A percentile compares a stretch with the other conserved stretches of the same genome.
Evolutionary conservation across 2,888 invertebrate genomes (phyloP).

Genomic region (Dolomedes plantarius): DNA sequence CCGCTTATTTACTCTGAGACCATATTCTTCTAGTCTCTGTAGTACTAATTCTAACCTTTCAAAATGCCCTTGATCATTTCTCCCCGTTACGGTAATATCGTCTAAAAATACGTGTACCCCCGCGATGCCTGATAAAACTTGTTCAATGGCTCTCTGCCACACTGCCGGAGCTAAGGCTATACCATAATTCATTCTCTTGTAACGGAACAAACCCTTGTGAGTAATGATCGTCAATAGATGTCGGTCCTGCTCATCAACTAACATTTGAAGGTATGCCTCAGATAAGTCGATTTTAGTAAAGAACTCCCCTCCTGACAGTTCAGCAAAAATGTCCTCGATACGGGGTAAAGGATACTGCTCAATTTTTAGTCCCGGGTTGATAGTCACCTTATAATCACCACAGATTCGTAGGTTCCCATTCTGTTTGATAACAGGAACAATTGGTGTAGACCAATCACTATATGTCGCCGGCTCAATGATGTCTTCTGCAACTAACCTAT

Average conservation of each 20-base stretch:
- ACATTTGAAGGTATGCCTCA: slow-evolving; percentile 76
- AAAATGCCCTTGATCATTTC: slow-evolving; percentile 34
- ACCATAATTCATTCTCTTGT: slow-evolving; percentile 75
- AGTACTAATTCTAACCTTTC: slow-evolving; percentile 23
- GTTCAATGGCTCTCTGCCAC: slow-evolving; percentile 70
- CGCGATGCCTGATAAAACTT: slow-evolving; percentile 18
- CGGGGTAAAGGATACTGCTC: slow-evolving; percentile 74
- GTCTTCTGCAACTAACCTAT: slow-evolving; percentile 44
- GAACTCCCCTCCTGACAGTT: neutral
- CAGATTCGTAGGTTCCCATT: slow-evolving; percentile 75
- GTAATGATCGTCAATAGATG: slow-evolving; percentile 74
- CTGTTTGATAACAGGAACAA: slow-evolving; percentile 44
- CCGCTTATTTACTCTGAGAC: slow-evolving; percentile 8
- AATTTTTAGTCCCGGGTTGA: slow-evolving; percentile 74
- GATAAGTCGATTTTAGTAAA: slow-evolving; percentile 28
- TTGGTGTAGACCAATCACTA: slow-evolving; percentile 48
- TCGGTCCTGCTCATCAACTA: slow-evolving; percentile 74
- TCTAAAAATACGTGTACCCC: slow-evolving; percentile 32
- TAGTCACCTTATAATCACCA: slow-evolving; percentile 74
- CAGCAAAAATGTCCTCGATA: slow-evolving; percentile 36
- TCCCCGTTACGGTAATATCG: slow-evolving; percentile 25
- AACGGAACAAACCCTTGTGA: slow-evolving; percentile 74
- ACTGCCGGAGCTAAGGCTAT: slow-evolving; percentile 76
- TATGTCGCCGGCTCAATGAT: slow-evolving; percentile 48
- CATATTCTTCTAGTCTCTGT: slow-evolving; percentile 1